Percentiles rank a stretch among this genome's conserved stretches.
Conservation (phyloP, 2,888 invertebrate genomes). For the Dicycla oo region DNA sequence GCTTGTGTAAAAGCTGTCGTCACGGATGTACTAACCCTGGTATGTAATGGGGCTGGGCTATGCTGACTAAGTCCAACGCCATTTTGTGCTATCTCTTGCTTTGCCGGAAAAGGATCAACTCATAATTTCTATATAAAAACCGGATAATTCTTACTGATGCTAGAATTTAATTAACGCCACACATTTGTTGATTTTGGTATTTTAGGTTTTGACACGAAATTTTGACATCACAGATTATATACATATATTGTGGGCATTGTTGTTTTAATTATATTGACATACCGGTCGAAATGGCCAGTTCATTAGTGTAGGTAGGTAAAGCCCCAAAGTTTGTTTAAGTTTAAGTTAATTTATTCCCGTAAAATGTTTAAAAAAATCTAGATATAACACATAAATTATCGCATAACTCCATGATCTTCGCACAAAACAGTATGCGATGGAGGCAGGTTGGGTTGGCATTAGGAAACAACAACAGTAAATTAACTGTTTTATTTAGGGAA, state of each 20-base stretch:
- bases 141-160: conserved; percentile 43
- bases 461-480: conserved; percentile 4
- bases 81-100: conserved; percentile 70
- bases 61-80: conserved; percentile 91
- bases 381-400: too few relatives aligned
- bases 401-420: too few relatives aligned
- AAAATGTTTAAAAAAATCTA: not conserved
- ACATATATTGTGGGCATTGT: too few relatives aligned
- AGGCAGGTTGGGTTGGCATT: not conserved
- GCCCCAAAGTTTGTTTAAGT: conserved; percentile 3
- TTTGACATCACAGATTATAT: conserved; percentile 52
- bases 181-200: conserved; percentile 66
- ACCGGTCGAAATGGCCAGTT: conserved; percentile 23
- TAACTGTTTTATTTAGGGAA: not conserved
- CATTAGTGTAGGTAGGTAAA: not conserved
- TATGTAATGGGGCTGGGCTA: conserved; percentile 93
- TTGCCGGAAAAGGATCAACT: conserved; percentile 61
- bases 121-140: conserved; percentile 72
- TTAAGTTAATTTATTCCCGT: too few relatives aligned
- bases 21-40: conserved; percentile 91
- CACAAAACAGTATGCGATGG: not conserved
- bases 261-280: conserved; percentile 31
- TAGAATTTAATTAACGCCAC: conserved; percentile 51
- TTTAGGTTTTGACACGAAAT: conserved; percentile 53
- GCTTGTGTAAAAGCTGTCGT: not conserved